These are phyloP conservation scores for Thymelicus acteon DNA, from an alignment of 2,888 invertebrate genomes.

Conservation along the genomic window DNA sequence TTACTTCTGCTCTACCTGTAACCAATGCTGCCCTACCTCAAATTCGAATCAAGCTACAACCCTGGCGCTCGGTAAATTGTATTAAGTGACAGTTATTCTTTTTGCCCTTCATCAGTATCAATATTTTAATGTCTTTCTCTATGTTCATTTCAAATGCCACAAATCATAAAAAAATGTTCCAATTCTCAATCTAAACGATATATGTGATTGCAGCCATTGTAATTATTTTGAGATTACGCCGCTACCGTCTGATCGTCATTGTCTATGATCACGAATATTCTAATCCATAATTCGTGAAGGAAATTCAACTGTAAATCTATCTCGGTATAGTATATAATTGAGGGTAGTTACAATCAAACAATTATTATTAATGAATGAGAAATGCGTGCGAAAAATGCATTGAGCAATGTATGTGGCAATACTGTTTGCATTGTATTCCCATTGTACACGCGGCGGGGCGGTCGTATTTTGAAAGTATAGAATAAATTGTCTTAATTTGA, in stretches of 20 bases:
- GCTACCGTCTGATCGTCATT: conserved; percentile 46
- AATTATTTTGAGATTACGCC: conserved; percentile 46
- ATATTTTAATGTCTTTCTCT: neutral
- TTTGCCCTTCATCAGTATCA: too few species aligned
- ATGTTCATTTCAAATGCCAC: neutral
- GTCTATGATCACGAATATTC: conserved; percentile 50
- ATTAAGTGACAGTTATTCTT: too few species aligned
- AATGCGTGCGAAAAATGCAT: conserved; percentile 69
- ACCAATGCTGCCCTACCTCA: too few species aligned
- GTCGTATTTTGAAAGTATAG: conserved; percentile 65
- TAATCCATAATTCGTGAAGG: conserved; percentile 34
- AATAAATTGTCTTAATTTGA: conserved; percentile 40
- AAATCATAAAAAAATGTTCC: conserved; percentile 41
- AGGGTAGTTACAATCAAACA: conserved; percentile 6
- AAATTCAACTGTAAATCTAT: conserved; percentile 16
- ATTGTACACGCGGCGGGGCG: conserved; percentile 57
- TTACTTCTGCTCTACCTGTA: too few species aligned
- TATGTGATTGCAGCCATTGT: conserved; percentile 38
- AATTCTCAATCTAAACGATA: conserved; percentile 47
- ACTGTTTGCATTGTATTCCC: conserved; percentile 59
- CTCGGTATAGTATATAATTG: conserved; percentile 16
- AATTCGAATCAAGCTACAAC: too few species aligned
- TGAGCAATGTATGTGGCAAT: conserved; percentile 67
- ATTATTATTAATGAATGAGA: conserved; percentile 50
- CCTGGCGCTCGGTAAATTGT: too few species aligned